Base-by-base conservation (phyloP, 2,113 vertebrate species). In the Hyaena hyaena region DNA sequence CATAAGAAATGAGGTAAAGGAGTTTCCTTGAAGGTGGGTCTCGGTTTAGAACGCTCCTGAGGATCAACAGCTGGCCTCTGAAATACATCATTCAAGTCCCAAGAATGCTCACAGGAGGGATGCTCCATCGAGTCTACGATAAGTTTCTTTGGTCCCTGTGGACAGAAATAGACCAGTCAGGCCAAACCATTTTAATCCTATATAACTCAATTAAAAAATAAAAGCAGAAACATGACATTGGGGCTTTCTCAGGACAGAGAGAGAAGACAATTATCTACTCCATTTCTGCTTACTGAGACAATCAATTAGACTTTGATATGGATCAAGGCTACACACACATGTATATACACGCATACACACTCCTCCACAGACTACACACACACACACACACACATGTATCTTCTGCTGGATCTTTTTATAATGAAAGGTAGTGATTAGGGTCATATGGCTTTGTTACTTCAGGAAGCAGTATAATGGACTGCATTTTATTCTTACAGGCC, bases 251-350 rank as follows among this genome's bases (percentile, higher is more conserved):
- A 10, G 50, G 7, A 92, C 45, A 66, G 4, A 74, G 15, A 79
- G 16, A 90, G 71, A 93, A 88, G 53, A 53, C 16, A 17, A 50
- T 21, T 28, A n/a, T 35, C 6, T 82, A 35, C 39, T 96, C 58
- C 45, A 48, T 69, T 92, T 90, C 77, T 97, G 31, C 39, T n/a
- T 90, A 43, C 10, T 65, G 26, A 94, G 43, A 93, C 33, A 80
- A 88, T 55, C 31, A 84, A 63, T 3, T 87, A n/a, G 58, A 82
- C 81, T 94, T 77, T 53, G 16, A 33, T 35, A 31, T 71, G 24
- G 0, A n/a, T 74, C 33, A 66, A 80, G 65, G 12, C 83, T 35
- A 68, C 33, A 81, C 71, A 68, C 10, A 87, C 33, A 45, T 14
- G 23, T 84, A 50, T 23, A 71, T 58, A 91, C 66, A 68, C 35